phyloP scores from a whole-genome alignment of 2,797 vertebrate genomes.

The Oryzias dopingdopingensis region DNA sequence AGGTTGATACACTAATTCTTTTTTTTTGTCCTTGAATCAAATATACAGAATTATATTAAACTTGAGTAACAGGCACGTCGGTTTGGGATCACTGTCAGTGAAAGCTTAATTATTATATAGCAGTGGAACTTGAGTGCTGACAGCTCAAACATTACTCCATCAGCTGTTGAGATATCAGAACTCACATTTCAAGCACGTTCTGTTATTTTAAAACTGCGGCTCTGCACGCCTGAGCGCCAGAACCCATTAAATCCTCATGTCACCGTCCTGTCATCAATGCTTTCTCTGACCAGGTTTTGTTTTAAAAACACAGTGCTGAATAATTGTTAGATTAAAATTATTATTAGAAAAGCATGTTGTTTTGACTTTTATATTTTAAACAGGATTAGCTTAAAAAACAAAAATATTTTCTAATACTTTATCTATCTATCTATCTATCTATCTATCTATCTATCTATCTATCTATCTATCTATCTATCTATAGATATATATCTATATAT shows the following conservation, averaged over 20 bases:
- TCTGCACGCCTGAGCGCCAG: conserved; percentile 37
- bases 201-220: conserved; percentile 23
- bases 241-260: conserved; percentile 36
- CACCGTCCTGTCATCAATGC: conserved; percentile 2
- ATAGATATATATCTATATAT: too few species aligned
- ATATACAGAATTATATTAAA: too few species aligned
- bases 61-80: not conserved
- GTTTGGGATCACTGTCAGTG: conserved; percentile 7
- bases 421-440: too few species aligned
- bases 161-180: conserved; percentile 33
- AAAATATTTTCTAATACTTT: too few species aligned
- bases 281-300: not conserved
- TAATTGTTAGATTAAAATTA: not conserved
- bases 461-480: too few species aligned
- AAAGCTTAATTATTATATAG: conserved; percentile 23
- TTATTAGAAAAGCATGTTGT: too few species aligned
- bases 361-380: not conserved
- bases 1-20: too few species aligned
- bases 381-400: too few species aligned
- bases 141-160: conserved; percentile 26
- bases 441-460: too few species aligned
- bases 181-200: conserved; percentile 31
- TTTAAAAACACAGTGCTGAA: not conserved
- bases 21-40: too few species aligned
- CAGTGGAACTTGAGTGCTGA: conserved; percentile 18